A percentile compares a stretch with the other conserved stretches of the same genome.
Evolutionary conservation across 2,113 vertebrate species (phyloP).

Genomic region (Holacanthus passer): DNA sequence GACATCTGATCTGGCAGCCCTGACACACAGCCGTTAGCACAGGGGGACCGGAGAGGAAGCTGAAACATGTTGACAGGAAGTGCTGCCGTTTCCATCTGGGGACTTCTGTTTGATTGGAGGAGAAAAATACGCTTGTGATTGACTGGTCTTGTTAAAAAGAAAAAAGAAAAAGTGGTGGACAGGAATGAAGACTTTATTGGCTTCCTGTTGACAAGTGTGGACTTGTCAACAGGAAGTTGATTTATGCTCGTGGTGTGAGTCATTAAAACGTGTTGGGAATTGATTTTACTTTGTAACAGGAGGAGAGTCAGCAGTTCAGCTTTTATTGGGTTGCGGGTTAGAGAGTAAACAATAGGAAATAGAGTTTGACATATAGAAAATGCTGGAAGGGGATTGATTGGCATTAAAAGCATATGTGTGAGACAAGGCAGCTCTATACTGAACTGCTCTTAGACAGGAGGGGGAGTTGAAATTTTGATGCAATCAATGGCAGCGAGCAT

Average conservation of each 20-base stretch:
- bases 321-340: background rate
- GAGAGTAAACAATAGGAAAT: slow-evolving; percentile 25
- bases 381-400: slow-evolving; percentile 11
- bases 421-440: slow-evolving; percentile 9
- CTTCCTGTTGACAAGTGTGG: slow-evolving; percentile 42
- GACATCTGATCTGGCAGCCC: slow-evolving; percentile 76
- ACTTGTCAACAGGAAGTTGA: slow-evolving; percentile 39
- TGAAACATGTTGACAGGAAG: slow-evolving; percentile 61
- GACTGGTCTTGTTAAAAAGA: slow-evolving; percentile 16
- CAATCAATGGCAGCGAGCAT: slow-evolving; percentile 55
- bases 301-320: slow-evolving; percentile 11
- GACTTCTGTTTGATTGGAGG: slow-evolving; percentile 1
- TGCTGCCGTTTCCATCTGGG: slow-evolving; percentile 40
- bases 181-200: slow-evolving; percentile 32
- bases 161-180: slow-evolving; percentile 20
- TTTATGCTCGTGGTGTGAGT: slow-evolving; percentile 16
- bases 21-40: slow-evolving; percentile 57
- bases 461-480: slow-evolving; percentile 46
- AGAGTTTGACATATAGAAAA: background rate
- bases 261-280: slow-evolving; percentile 33
- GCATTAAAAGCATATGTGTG: slow-evolving; percentile 22
- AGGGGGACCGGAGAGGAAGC: slow-evolving; percentile 40
- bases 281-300: slow-evolving; percentile 38
- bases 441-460: background rate
- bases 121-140: slow-evolving; percentile 27